Evolutionary conservation across 2,888 invertebrate species (phyloP), one percentile per base, ranked within the genome.

Genomic region (Laothoe populi): DNA sequence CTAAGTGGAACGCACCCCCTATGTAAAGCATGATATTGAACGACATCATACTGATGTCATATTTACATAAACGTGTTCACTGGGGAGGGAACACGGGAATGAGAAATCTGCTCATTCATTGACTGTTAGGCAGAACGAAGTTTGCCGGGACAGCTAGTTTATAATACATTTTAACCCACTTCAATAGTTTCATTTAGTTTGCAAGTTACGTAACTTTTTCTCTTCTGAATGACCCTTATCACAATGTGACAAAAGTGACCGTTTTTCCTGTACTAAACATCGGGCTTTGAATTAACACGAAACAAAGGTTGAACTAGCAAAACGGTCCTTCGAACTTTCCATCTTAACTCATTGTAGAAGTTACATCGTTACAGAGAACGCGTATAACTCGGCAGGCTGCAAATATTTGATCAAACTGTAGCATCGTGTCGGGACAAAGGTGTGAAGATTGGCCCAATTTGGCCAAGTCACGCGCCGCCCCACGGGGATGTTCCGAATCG

Each of bases 381-480:
- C 70, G 70, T 66, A 72, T 64, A 75, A 69, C 72, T 69, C 61
- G 71, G 70, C 75, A 74, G 79, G 75, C 81, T 76, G 84, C 86
- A 87, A 88, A 87, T 82, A 88, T 87, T 85, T 83, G 81, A 82
- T 78, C 79, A 74, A 53, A 53, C 53, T 31, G 31, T 53, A 53
- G 35, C 53, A 19, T 53, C 53, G 53, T 53, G 53, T 53, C 35
- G 53, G 35, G 77, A 76, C 73, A 80, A 75, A 86, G 86, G 87
- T 85, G 82, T 66, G 69, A 62, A 58, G 75, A 90, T 90, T 90
- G 85, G 79, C 87, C 68, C 86, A 90, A 90, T 90, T 88, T 87
- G 83, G 67, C n/a, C 49, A 38, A 57, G 70, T 74, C 89, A 90
- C 89, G 90, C 71, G 71, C 59, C 67, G 68, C 67, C 68, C 74